Evolutionary conservation across 1,140 invertebrate genomes (phyloP), one percentile per base, ranked within the genome.

Genomic region (Nomia melanderi): DNA sequence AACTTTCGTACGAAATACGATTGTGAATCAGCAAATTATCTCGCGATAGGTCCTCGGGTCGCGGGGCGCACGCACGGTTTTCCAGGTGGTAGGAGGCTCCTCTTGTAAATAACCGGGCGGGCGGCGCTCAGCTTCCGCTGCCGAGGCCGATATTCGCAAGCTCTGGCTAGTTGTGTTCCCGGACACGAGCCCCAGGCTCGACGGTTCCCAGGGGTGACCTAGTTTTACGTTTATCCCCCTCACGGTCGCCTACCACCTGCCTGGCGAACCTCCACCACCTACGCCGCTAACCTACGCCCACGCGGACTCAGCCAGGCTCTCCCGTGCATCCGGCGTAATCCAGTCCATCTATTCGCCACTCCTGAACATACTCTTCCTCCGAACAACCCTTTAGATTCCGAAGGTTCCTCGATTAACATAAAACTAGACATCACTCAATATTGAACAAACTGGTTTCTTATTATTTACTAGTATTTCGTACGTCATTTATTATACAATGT

Each of bases 171-270:
- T 60, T 66, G 57, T n/a, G 3, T 72, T 65, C 73, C 77, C 57
- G 77, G 81, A 72, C 66, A 73, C 73, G 66, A 82, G 73, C 67
- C 54, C 65, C 72, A 85, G 79, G 66, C 82, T 77, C 73, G 73
- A 54, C 50, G 60, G 65, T 81, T 82, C 75, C 71, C 80, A 81
- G 81, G 79, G 82, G 76, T 89, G 87, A 88, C 88, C 87, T 67
- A 90, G 77, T 87, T 90, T 87, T 82, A 3, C 20, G 33, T 84
- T 78, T 78, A 84, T 82, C 85, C 86, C n/a, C 77, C 77, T 70
- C 78, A 53, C 77, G 71, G 41, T 78, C 62, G 66, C 69, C 56
- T 66, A 65, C 57, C 62, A 80, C 82, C 75, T 69, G 73, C 78
- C 79, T 78, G 70, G 72, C 72, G 64, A 67, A 64, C 71, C 69